Percentiles rank a stretch among this genome's conserved stretches.
Conservation (phyloP, 2,888 invertebrate species). For the Standfussiana lucernea region DNA sequence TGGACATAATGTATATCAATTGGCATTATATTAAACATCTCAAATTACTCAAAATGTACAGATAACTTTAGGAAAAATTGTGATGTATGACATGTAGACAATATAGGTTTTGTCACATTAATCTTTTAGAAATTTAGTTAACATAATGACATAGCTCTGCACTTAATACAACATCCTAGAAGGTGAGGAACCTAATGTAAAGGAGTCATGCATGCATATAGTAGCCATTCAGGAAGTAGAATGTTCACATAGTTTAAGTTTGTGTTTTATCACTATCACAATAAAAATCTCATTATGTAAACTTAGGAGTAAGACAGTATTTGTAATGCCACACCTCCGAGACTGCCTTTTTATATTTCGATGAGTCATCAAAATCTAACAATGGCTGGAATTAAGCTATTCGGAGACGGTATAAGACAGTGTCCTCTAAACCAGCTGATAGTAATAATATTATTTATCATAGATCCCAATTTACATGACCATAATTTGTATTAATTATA, state of each 20-base stretch:
- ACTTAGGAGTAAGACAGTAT: constrained; percentile 90
- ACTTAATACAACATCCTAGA: constrained; percentile 84
- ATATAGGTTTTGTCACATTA: constrained; percentile 90
- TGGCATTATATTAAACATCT: constrained; percentile 83
- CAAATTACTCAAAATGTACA: constrained; percentile 88
- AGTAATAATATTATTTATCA: constrained; percentile 85
- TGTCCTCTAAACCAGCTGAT: constrained; percentile 85
- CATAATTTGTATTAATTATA: constrained; percentile 91
- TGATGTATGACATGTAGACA: constrained; percentile 91
- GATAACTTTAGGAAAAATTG: constrained; percentile 91
- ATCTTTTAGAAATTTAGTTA: constrained; percentile 87
- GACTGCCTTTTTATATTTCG: constrained; percentile 91
- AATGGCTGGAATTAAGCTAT: constrained; percentile 81
- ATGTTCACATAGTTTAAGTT: constrained; percentile 89
- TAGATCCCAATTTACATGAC: constrained; percentile 90
- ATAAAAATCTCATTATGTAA: constrained; percentile 90
- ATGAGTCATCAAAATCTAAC: constrained; percentile 86
- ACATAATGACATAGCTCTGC: constrained; percentile 85
- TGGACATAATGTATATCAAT: constrained; percentile 77
- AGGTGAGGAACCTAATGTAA: constrained; percentile 83
- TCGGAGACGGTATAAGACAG: constrained; percentile 80
- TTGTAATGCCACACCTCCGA: constrained; percentile 90
- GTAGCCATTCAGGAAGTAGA: constrained; percentile 86
- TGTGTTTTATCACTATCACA: constrained; percentile 90
- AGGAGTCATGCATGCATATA: constrained; percentile 86